A percentile compares a stretch with the other conserved stretches of the same genome.
Evolutionary conservation across 2,113 vertebrate species (phyloP).

Genomic region (human): DNA sequence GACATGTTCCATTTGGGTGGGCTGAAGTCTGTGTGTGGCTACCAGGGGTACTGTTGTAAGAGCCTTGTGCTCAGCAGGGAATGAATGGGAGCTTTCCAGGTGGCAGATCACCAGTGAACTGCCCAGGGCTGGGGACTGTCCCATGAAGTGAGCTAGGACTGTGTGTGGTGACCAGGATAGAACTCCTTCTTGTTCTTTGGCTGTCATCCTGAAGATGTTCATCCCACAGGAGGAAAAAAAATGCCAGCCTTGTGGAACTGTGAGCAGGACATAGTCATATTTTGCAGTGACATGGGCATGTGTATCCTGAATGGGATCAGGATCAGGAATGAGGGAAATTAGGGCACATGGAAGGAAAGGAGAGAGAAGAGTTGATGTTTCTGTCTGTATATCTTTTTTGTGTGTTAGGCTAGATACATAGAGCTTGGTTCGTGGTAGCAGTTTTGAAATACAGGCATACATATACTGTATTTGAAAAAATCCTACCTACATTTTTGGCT

Average conservation of each 20-base stretch:
- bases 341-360: neutral
- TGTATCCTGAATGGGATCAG: neutral
- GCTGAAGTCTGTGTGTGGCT: neutral
- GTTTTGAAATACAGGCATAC: neutral
- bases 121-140: accelerated
- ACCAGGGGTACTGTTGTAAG: no score
- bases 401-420: neutral
- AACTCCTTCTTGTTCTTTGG: neutral
- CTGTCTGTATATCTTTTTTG: neutral
- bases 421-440: neutral
- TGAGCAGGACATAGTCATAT: neutral
- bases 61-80: neutral
- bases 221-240: neutral
- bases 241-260: neutral
- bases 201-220: neutral
- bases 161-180: neutral
- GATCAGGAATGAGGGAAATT: neutral
- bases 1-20: neutral
- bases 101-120: neutral
- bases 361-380: neutral
- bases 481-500: neutral
- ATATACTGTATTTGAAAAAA: neutral
- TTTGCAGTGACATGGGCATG: neutral
- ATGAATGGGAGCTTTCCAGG: neutral
- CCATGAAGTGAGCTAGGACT: neutral